A percentile compares a stretch with the other conserved stretches of the same genome.
These are phyloP conservation scores for Acipenser ruthenus DNA, from an alignment of 2,797 vertebrate species.

Conservation along the genomic window DNA sequence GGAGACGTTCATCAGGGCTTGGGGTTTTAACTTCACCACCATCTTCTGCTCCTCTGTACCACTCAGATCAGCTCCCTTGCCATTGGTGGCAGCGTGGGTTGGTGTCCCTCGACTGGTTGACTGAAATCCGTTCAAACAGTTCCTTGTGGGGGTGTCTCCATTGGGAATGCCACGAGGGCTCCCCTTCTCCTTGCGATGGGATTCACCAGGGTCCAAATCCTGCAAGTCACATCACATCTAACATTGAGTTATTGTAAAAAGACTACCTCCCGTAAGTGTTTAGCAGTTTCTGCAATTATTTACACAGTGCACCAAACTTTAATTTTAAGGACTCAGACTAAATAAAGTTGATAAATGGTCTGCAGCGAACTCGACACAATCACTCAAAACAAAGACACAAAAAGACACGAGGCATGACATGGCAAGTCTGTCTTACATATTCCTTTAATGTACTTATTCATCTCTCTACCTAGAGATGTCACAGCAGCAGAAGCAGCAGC, in stretches of 20 bases:
- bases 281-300: not conserved
- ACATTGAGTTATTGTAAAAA: not conserved
- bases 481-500: too few relatives aligned
- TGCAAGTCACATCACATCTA: slow-evolving; percentile 1
- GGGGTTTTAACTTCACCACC: slow-evolving; percentile 56
- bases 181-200: slow-evolving; percentile 30
- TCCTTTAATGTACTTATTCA: too few relatives aligned
- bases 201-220: slow-evolving; percentile 19
- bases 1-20: slow-evolving; percentile 43
- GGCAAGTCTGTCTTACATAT: too few relatives aligned
- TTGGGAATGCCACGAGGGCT: slow-evolving; percentile 57
- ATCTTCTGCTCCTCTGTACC: slow-evolving; percentile 45
- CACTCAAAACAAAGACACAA: too few relatives aligned
- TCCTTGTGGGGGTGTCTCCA: slow-evolving; percentile 48
- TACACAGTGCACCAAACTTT: not conserved
- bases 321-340: not conserved
- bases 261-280: not conserved
- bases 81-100: slow-evolving; percentile 20
- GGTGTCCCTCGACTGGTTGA: slow-evolving; percentile 47
- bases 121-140: slow-evolving; percentile 36
- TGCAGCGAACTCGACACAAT: too few relatives aligned
- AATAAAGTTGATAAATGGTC: too few relatives aligned
- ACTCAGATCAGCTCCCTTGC: slow-evolving; percentile 32
- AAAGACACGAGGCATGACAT: too few relatives aligned
- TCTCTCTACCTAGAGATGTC: too few relatives aligned